phyloP scores from a whole-genome alignment of 2,888 invertebrate genomes.

The Stenodera caucasica region DNA sequence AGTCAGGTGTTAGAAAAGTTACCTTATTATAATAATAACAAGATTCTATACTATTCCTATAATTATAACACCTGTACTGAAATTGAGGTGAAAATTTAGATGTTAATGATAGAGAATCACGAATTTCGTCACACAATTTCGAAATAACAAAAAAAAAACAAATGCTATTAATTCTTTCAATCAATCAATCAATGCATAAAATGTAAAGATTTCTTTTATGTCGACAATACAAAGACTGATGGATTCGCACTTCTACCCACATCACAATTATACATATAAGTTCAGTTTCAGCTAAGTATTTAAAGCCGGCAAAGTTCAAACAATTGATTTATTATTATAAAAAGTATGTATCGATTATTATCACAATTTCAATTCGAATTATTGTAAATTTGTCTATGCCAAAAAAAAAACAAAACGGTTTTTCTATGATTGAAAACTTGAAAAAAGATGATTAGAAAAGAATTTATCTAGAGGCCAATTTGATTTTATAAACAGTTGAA shows the following conservation, averaged over 20 bases:
- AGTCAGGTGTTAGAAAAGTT: neutral
- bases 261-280: neutral
- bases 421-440: too few relatives aligned
- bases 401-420: too few relatives aligned
- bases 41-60: neutral
- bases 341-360: too few relatives aligned
- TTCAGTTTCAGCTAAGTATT: neutral
- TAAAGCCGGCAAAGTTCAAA: neutral
- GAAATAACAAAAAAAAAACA: too few relatives aligned
- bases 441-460: too few relatives aligned
- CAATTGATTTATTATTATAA: neutral
- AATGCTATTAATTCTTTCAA: too few relatives aligned
- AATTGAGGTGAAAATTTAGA: neutral
- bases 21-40: conserved; percentile 5
- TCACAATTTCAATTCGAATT: too few relatives aligned
- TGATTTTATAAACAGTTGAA: neutral
- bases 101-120: neutral
- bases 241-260: neutral
- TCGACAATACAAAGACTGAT: neutral
- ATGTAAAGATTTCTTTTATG: too few relatives aligned
- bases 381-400: too few relatives aligned
- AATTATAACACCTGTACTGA: neutral
- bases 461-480: neutral
- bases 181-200: neutral
- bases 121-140: neutral